Evolutionary conservation across 2,113 vertebrate species (phyloP).

Genomic region (Neogobius melanostomus): DNA sequence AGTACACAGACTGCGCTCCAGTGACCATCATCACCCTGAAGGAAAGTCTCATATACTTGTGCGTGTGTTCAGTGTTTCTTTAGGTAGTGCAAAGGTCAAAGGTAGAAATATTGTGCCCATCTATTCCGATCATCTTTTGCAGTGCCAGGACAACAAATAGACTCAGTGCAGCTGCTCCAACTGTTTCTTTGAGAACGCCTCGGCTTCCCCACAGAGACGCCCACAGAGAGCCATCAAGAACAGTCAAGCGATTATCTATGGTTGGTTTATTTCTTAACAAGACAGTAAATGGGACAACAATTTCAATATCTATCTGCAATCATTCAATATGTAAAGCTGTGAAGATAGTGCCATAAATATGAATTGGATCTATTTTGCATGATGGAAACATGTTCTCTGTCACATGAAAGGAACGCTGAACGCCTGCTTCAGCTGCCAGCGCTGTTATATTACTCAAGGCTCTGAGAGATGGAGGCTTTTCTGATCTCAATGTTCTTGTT

Average conservation of each 20-base stretch:
- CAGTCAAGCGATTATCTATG: background rate
- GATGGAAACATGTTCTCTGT: background rate
- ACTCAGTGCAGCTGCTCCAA: background rate
- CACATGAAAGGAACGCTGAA: slow-evolving; percentile 4
- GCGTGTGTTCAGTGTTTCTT: background rate
- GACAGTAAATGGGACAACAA: background rate
- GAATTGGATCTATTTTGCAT: slow-evolving; percentile 6
- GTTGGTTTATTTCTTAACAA: slow-evolving; percentile 9
- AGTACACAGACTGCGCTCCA: slow-evolving; percentile 1
- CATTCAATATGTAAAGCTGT: slow-evolving; percentile 1
- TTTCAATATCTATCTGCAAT: slow-evolving; percentile 5
- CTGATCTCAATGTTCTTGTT: slow-evolving; percentile 1
- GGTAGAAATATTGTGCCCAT: background rate
- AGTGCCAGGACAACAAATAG: background rate
- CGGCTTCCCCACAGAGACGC: background rate
- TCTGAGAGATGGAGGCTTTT: background rate
- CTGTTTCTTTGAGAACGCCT: background rate
- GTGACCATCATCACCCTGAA: slow-evolving; percentile 4
- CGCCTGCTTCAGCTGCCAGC: background rate
- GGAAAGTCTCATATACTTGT: slow-evolving; percentile 12
- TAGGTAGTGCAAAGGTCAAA: slow-evolving; percentile 20
- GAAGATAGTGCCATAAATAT: background rate
- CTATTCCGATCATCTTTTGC: background rate
- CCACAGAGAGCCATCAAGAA: slow-evolving; percentile 5
- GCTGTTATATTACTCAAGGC: background rate